Conservation (phyloP, 2,888 invertebrate genomes). For the Abrostola tripartita region DNA sequence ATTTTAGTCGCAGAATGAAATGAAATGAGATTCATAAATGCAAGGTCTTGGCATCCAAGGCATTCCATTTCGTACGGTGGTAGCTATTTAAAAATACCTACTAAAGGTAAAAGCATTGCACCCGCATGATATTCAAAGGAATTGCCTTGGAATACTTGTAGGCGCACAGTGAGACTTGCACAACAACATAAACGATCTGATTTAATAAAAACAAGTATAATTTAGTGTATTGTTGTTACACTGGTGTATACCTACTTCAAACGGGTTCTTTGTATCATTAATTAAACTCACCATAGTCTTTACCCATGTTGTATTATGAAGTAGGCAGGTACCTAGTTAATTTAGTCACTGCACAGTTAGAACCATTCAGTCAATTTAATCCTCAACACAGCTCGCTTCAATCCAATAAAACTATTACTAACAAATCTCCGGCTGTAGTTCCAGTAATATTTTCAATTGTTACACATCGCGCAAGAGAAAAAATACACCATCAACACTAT, state of each 20-base stretch:
- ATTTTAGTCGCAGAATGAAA: conserved; percentile 15
- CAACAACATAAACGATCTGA: background rate
- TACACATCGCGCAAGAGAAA: conserved; percentile 34
- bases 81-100: background rate
- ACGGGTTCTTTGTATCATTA: conserved; percentile 5
- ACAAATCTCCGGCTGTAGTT: conserved; percentile 36
- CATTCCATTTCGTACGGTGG: no score
- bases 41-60: background rate
- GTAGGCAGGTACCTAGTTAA: conserved; percentile 25
- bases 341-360: conserved; percentile 49
- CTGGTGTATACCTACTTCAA: conserved; percentile 1
- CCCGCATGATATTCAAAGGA: conserved; percentile 9
- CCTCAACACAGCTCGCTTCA: conserved; percentile 23
- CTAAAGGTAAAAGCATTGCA: conserved; percentile 13
- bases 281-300: conserved; percentile 74
- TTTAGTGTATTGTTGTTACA: background rate
- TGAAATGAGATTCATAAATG: conserved; percentile 5
- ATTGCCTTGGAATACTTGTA: conserved; percentile 20
- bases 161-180: background rate
- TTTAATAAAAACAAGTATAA: background rate
- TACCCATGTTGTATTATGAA: conserved; percentile 66
- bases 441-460: conserved; percentile 48
- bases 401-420: conserved; percentile 31
- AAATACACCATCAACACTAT: conserved; percentile 37
- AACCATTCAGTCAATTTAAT: conserved; percentile 44